Evolutionary conservation across 2,888 invertebrate species (phyloP), one percentile per base, ranked within the genome.

Genomic region (Choreutis nemorana): DNA sequence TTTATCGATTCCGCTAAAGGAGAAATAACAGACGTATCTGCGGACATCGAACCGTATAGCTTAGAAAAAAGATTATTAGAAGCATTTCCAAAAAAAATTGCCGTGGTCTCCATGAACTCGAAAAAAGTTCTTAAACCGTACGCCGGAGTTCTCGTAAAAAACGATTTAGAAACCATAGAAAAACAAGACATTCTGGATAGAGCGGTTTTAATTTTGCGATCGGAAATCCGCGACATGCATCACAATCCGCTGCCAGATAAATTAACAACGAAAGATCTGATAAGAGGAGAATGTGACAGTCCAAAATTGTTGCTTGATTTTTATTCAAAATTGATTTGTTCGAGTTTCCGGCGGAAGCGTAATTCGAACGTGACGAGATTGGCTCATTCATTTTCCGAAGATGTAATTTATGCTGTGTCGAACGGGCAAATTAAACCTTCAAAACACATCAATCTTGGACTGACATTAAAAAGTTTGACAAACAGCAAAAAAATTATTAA

Each of bases 101-200:
- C 24, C 24, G 24, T 24, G 7, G 24, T 24, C 24, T 2, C 4
- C 13, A 24, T 24, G 24, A 24, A 24, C 24, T 9, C 24, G 7
- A 24, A 24, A 24, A 24, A 24, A 24, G 24, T 24, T 24, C n/a
- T 24, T 24, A 24, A 24, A 24, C 24, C 24, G n/a, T 24, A 24
- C 24, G 10, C 4, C 24, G 24, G 24, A 24, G 7, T 24, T 24
- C 10, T 24, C 5, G 24, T 24, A 2, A 24, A 24, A 24, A 24
- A 24, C 10, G 24, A 24, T 13, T 3, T 24, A 10, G 24, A 24
- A 18, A 18, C 18, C 18, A 18, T 23, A 7, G 23, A 23, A 23
- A 23, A 23, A 9, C 2, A 23, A 10, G 23, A 3, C 10, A 23
- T 23, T 23, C 10, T 23, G 23, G 23, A 23, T 23, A 23, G 10